Evolutionary conservation across 2,888 invertebrate species (phyloP).

Genomic region (Molorchus minor): DNA sequence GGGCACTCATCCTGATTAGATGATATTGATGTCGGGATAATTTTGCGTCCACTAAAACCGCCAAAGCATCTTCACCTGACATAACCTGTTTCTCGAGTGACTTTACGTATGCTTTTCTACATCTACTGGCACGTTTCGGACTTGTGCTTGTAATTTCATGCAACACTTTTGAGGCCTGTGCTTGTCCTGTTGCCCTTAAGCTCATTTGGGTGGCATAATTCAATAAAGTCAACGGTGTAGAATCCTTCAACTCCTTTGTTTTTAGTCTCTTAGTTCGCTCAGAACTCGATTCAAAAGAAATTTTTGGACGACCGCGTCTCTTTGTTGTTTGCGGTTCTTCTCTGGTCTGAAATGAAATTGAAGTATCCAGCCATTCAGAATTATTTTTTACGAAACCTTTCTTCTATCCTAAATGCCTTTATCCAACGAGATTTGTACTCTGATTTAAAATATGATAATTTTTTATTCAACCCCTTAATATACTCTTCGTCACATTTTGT

Average conservation of each 20-base stretch:
- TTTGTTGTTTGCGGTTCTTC: slow-evolving; percentile 3
- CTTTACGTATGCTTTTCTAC: slow-evolving; percentile 19
- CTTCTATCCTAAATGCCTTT: slow-evolving; percentile 18
- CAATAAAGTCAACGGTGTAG: slow-evolving; percentile 4
- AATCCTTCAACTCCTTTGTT: slow-evolving; percentile 19
- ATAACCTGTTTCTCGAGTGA: slow-evolving; percentile 23
- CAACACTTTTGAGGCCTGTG: slow-evolving; percentile 23
- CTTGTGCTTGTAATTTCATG: slow-evolving; percentile 16
- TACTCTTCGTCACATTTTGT: slow-evolving; percentile 12
- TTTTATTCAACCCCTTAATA: slow-evolving; percentile 1
- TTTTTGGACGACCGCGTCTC: slow-evolving; percentile 12
- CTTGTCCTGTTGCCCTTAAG: slow-evolving; percentile 28
- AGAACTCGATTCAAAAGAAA: slow-evolving; percentile 20
- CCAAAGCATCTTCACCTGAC: slow-evolving; percentile 45
- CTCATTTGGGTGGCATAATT: slow-evolving; percentile 27
- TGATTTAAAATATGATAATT: slow-evolving; percentile 10
- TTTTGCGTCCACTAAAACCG: slow-evolving; percentile 44
- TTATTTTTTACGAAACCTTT: slow-evolving; percentile 20
- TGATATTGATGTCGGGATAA: slow-evolving; percentile 42
- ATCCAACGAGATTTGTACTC: slow-evolving; percentile 17
- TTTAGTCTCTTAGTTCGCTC: slow-evolving; percentile 23
- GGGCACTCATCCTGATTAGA: slow-evolving; percentile 43
- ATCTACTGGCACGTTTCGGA: slow-evolving; percentile 22
- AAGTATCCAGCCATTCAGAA: slow-evolving; percentile 11
- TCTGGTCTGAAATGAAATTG: not conserved